phyloP scores from a whole-genome alignment of 2,113 vertebrate genomes.

The Setophaga petechia region DNA sequence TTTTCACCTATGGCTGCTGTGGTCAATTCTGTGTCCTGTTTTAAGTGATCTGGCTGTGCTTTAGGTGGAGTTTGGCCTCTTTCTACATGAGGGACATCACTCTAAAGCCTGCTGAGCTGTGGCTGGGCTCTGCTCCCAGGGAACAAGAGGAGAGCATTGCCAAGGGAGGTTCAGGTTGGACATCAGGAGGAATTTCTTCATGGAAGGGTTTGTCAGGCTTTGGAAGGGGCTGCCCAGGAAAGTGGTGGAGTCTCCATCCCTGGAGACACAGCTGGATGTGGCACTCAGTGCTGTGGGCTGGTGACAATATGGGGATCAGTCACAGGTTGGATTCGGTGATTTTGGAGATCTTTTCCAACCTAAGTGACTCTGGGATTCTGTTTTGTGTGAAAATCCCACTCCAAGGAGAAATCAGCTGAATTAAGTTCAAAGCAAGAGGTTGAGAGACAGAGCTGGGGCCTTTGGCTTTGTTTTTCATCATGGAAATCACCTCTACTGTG shows the following conservation, averaged over 20 bases:
- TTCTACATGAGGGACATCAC: fast-evolving
- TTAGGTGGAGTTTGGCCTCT: not conserved
- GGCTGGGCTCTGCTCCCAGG: not conserved
- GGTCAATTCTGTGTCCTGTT: constrained; percentile 7
- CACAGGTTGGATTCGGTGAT: not conserved
- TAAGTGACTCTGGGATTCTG: not conserved
- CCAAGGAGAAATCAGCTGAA: not conserved
- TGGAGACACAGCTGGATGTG: not conserved
- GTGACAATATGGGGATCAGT: not conserved
- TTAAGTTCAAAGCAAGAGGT: not conserved
- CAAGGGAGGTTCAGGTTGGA: not conserved
- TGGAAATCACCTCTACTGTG: not conserved
- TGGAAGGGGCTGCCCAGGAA: not conserved
- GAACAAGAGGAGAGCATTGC: not conserved
- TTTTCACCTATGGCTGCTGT: constrained; percentile 73
- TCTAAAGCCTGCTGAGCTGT: not conserved
- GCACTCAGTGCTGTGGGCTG: not conserved
- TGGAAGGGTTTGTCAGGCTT: not conserved
- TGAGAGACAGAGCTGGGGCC: not conserved
- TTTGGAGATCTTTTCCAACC: not conserved
- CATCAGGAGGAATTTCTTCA: not conserved
- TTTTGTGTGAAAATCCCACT: not conserved
- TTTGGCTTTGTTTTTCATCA: not conserved
- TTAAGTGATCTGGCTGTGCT: not conserved
- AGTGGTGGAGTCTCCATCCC: not conserved